Evolutionary conservation across 2,888 invertebrate genomes (phyloP), one percentile per base, ranked within the genome.

Genomic region (Cotesia congregata): DNA sequence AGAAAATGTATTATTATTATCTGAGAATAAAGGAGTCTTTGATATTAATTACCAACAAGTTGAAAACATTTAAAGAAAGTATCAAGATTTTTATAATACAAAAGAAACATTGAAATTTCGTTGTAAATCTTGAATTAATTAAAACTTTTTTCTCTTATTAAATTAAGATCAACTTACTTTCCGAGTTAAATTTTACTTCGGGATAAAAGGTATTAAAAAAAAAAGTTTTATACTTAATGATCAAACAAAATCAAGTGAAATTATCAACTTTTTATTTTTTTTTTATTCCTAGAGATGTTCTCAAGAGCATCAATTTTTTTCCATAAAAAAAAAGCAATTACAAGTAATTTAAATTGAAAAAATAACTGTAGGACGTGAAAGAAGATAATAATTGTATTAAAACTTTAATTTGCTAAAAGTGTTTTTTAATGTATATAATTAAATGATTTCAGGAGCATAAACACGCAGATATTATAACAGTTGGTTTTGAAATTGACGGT

Each of bases 401-500:
- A 30, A 30, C 30, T 30, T 30, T 50, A 50, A 50, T 9, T 9
- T 50, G 12, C 12, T 50, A 50, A 50, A 50, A 9, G 50, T 74
- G 6, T 65, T 50, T 4, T 76, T 1, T 5, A 67, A 12, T 7
- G 6, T 39, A 30, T 15, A 71, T 73, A 82, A 83, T 71, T 64
- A 71, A 20, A 64, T 30, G 30, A 77, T 90, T 91, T 78, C 89
- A 92, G 92, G 90, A 90, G 77, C 89, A 89, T 69, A 85, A 87
- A 41, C 93, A 93, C 86, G 84, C 90, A 67, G 91, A 92, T 79
- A 90, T 92, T 85, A 84, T 93, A 88, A 93, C 93, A 80, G 90
- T 96, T 85, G 93, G 91, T 72, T 91, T 95, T 84, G 91, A 92
- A 82, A 90, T 94, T 80, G 93, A 94, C 83, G 94, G 93, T 68